Evolutionary conservation across 2,888 invertebrate genomes (phyloP).

Genomic region (Minunthozetes semirufus): DNA sequence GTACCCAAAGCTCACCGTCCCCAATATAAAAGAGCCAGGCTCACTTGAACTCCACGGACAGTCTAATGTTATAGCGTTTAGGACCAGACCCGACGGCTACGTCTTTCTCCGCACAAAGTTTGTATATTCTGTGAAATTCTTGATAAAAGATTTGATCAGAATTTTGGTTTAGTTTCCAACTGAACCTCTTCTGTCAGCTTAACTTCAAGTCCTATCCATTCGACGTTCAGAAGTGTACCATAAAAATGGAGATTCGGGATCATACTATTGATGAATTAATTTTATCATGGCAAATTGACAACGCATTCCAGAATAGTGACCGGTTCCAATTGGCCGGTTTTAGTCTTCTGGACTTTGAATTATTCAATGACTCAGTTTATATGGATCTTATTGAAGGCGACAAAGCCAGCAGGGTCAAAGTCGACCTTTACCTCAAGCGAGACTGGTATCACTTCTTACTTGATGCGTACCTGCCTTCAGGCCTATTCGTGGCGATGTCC

Average conservation of each 20-base stretch:
- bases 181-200: slow-evolving; percentile 29
- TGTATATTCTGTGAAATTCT: slow-evolving; percentile 5
- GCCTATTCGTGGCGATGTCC: slow-evolving; percentile 42
- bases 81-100: slow-evolving; percentile 27
- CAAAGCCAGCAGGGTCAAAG: slow-evolving; percentile 39
- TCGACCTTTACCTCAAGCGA: slow-evolving; percentile 39
- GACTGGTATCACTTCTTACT: slow-evolving; percentile 42
- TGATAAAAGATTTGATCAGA: not conserved
- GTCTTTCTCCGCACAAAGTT: slow-evolving; percentile 14
- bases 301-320: slow-evolving; percentile 33
- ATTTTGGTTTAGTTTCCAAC: not conserved
- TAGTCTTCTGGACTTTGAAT: slow-evolving; percentile 9
- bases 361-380: slow-evolving; percentile 18
- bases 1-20: slow-evolving; percentile 19
- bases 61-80: not conserved
- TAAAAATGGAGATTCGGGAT: slow-evolving; percentile 3
- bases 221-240: slow-evolving; percentile 18
- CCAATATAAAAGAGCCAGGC: slow-evolving; percentile 28
- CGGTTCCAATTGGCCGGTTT: slow-evolving; percentile 30
- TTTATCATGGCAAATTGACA: slow-evolving; percentile 37
- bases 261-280: slow-evolving; percentile 34
- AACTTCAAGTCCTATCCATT: slow-evolving; percentile 30
- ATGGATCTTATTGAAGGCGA: not conserved
- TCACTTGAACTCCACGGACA: not conserved
- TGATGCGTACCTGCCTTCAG: slow-evolving; percentile 42